Base-by-base conservation (phyloP, 64 coral and sea anemone species). In the Stichodactyla mertensii region DNA sequence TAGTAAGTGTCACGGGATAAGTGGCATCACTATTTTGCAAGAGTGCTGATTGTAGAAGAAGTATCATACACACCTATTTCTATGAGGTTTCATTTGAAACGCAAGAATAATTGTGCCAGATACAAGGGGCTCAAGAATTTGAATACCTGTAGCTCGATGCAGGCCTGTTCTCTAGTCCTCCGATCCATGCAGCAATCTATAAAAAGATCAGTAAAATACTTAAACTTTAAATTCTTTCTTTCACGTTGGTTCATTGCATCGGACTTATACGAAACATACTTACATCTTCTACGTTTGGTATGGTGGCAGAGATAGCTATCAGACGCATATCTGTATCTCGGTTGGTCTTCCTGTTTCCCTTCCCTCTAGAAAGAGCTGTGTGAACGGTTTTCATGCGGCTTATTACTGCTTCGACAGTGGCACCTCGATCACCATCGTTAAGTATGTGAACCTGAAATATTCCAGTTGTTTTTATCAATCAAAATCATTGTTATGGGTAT, bases 381-480 rank as follows among this genome's bases (percentile, higher is more conserved):
- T 99, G 93, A 23, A 99, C 93, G 12, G 97, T 99, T 83, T 99
- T 99, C 97, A 99, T 99, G 23, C 97, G 80, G 74, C 97, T 99
- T 20, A 99, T 95, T 10, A 99, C 97, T 57, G 97, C 97, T 79
- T 99, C 97, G 28, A 99, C 91, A 13, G 97, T 95, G 15, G 97
- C 93, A 16, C 97, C 97, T 70, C 97, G 88, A 55, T 91, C 86
- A 67, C 89, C 93, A 51, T 99, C 97, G 67, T 99, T 99, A 0
- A 99, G 59, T 16, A 94, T 84, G 85, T 99, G 97, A 90, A 99
- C 88, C 97, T 99, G 11, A 52, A 16, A 92, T 74, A 74, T 74
- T 31, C 12, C 11, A 11, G 4, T 26, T 28, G 19, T 1, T 45
- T 45, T 45, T 2, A 45, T 45, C 36, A 45, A 45, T 45, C 36